Conservation (phyloP, 1,140 invertebrate genomes). For the Pogonomyrmex barbatus region DNA sequence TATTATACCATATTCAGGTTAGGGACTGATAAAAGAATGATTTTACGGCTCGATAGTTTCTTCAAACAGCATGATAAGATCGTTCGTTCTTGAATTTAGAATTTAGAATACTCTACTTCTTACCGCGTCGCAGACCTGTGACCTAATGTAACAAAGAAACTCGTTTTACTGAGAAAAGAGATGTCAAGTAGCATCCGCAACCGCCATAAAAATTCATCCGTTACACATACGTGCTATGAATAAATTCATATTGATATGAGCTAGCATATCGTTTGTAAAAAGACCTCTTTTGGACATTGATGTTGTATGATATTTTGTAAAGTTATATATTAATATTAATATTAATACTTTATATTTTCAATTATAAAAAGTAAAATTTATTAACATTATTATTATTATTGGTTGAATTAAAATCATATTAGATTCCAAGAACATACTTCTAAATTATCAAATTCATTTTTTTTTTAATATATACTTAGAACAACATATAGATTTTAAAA, state of each 20-base stretch:
- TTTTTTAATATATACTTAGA: neutral
- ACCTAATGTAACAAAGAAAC: conserved; percentile 35
- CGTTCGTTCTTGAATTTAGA: conserved; percentile 25
- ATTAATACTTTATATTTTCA: neutral
- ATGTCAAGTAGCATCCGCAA: conserved; percentile 25
- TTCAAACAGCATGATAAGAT: conserved; percentile 28
- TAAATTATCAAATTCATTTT: neutral
- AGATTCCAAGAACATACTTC: neutral
- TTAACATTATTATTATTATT: conserved; percentile 4
- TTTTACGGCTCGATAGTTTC: neutral
- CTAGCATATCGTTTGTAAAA: neutral
- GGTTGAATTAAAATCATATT: neutral
- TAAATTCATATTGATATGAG: conserved; percentile 36
- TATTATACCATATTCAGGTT: neutral
- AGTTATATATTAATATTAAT: neutral
- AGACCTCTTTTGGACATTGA: neutral
- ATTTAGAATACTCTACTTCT: conserved; percentile 39
- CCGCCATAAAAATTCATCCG: conserved; percentile 30
- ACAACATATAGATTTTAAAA: neutral
- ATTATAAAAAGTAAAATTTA: neutral
- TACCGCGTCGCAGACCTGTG: neutral
- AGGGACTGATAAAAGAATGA: conserved; percentile 11
- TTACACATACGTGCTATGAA: conserved; percentile 44
- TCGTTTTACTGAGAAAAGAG: conserved; percentile 41
- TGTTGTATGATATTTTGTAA: neutral